Base-by-base conservation (phyloP, 2,797 vertebrate genomes). In the Notoglanidium macrostoma region DNA sequence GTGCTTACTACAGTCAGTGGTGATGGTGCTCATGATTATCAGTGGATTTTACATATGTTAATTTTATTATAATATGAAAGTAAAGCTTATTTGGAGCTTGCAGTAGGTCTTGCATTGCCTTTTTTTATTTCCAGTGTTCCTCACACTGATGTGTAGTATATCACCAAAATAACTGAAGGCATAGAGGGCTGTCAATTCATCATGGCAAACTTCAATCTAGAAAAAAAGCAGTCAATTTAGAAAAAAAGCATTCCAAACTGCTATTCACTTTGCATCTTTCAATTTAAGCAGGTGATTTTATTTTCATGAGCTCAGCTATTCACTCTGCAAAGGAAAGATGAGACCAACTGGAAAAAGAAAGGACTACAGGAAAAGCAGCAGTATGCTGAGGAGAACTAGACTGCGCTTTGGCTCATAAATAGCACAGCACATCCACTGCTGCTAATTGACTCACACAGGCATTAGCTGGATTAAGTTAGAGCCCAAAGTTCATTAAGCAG, bases 401-500 rank as follows among this genome's bases (percentile, higher is more conserved):
- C 90, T 88, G 90, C 86, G 92, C 92, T 95, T 91, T 73, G 90
- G 92, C 94, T 93, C 94, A 95, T 96, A 95, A 95, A 95, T 95
- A 95, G 94, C 83, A 73, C 93, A 93, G 94, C 95, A 94, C 94
- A 95, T 95, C 94, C 93, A 90, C 93, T 92, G 91, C 93, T 74
- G 88, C 95, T 96, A 96, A 96, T 96, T 96, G 95, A 96, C 96
- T 96, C 95, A 95, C 95, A 94, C 95, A 95, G 95, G 95, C 95
- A 96, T 96, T 96, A 96, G 95, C 90, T 94, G 95, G 95, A 96
- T 96, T 96, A 95, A 95, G 95, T 96, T 96, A 96, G 92, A 92
- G 93, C 94, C 94, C 93, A 96, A 96, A 96, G 96, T 96, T 96
- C 95, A 96, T 96, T 96, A 96, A 92, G 88, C 92, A 94, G 95